Evolutionary conservation across 2,888 invertebrate genomes (phyloP), one percentile per base, ranked within the genome.

Genomic region (Tiphia femorata): DNA sequence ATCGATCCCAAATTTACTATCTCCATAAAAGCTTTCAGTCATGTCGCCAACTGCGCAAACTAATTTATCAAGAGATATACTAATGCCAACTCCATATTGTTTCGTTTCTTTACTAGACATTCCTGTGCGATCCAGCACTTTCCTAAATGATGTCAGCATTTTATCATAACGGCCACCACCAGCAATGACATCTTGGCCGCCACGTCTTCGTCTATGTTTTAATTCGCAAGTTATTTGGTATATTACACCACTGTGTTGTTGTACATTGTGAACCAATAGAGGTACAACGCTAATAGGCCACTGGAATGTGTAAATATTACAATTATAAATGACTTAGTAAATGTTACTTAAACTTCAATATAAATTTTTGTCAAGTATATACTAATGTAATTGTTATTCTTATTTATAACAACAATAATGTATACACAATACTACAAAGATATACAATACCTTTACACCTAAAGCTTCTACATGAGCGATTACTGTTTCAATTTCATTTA

Each of bases 101-200:
- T 78, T 79, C 1, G 76, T 70, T 43, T 84, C 83, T 38, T 77
- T 81, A 41, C 72, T 70, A 2, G 79, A 68, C 72, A 78, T 73
- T 25, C 78, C 80, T 0, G 83, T 79, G 14, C 79, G 69, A 38
- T 84, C 83, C 2, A 84, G 81, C 3, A 86, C 84, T 62, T 87
- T 88, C 84, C 91, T 88, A 74, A 91, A 92, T 47, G 89, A 88
- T 48, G 88, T 85, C 10, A 97, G 87, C 85, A 97, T 87, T 7
- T 88, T 88, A 81, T 97, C 96, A 73, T 97, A 98, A 69, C 96
- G 89, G 30, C 97, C 96, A 0, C 97, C 97, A 5, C 90, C 92
- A 0, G 96, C 96, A 37, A 97, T 86, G 0, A 96, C 89, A 65
- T 88, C 92, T 72, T 85, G 87, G 62, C 85, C 89, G 14, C 83